These are phyloP conservation scores for Eucera pruinosa DNA, from an alignment of 2,888 invertebrate species.

Conservation along the genomic window DNA sequence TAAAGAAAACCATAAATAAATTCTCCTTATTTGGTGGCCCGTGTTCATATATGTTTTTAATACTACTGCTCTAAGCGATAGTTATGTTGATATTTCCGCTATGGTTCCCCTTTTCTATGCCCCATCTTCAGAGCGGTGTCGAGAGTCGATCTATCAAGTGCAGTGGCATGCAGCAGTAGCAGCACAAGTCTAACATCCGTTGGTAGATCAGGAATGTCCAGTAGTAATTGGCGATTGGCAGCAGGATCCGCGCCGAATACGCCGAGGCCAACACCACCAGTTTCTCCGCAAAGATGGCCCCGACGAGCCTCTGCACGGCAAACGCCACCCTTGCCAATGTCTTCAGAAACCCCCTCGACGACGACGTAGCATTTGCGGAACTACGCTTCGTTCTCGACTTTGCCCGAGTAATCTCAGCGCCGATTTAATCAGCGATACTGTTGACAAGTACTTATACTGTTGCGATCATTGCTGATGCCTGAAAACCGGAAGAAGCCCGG, in stretches of 20 bases:
- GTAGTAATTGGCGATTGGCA: constrained; percentile 86
- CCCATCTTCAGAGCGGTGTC: constrained; percentile 88
- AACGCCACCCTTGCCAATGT: constrained; percentile 74
- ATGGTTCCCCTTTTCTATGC: too few relatives aligned
- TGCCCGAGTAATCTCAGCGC: constrained; percentile 52
- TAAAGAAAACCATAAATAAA: too few relatives aligned
- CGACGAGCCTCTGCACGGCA: constrained; percentile 75
- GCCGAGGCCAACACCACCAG: constrained; percentile 90
- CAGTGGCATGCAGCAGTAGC: constrained; percentile 86
- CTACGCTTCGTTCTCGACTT: constrained; percentile 49
- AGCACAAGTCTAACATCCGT: constrained; percentile 85
- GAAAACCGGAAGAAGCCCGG: background rate
- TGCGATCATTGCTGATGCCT: constrained; percentile 3
- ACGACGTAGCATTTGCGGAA: constrained; percentile 75
- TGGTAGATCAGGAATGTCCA: constrained; percentile 77
- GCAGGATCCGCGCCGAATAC: constrained; percentile 91
- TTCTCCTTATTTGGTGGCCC: too few relatives aligned
- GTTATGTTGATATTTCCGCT: too few relatives aligned
- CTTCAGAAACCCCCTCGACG: constrained; percentile 75
- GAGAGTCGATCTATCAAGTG: constrained; percentile 88
- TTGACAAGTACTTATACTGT: background rate
- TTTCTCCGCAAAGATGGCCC: constrained; percentile 89
- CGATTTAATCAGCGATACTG: background rate
- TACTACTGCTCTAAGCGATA: too few relatives aligned
- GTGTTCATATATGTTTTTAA: too few relatives aligned